Evolutionary conservation across 2,888 invertebrate genomes (phyloP).

Genomic region (Drosophila tripunctata): DNA sequence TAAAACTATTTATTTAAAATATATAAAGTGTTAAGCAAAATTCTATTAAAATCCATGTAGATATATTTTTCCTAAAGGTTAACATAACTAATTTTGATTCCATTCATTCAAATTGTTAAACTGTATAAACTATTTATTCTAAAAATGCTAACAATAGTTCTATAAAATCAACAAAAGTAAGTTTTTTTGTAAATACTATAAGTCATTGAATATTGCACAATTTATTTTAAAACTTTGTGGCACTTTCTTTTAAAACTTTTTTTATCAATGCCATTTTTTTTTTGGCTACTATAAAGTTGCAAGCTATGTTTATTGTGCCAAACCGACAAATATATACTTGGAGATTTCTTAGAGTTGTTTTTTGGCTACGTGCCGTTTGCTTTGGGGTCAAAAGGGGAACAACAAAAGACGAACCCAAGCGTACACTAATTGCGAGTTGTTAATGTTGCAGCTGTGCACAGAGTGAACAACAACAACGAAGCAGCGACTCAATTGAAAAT

Average conservation of each 20-base stretch:
- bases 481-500: slow-evolving; percentile 57
- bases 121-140: no score
- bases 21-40: no score
- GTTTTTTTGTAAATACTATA: no score
- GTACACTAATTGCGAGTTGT: slow-evolving; percentile 55
- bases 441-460: slow-evolving; percentile 52
- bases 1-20: no score
- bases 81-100: no score
- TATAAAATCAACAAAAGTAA: no score
- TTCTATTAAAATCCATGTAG: no score
- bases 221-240: slow-evolving; percentile 1
- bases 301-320: slow-evolving; percentile 3
- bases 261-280: not conserved
- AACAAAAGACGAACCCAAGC: slow-evolving; percentile 25
- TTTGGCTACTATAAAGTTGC: not conserved
- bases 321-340: slow-evolving; percentile 22
- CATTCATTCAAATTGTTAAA: no score
- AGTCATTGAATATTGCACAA: slow-evolving; percentile 1
- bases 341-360: slow-evolving; percentile 20
- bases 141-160: no score
- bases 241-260: slow-evolving; percentile 18
- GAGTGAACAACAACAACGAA: slow-evolving; percentile 7
- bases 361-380: slow-evolving; percentile 54
- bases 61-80: no score
- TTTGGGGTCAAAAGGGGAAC: slow-evolving; percentile 30